These are phyloP conservation scores for Phanerotoma sp. DNA, from an alignment of 2,888 invertebrate species.

Conservation along the genomic window DNA sequence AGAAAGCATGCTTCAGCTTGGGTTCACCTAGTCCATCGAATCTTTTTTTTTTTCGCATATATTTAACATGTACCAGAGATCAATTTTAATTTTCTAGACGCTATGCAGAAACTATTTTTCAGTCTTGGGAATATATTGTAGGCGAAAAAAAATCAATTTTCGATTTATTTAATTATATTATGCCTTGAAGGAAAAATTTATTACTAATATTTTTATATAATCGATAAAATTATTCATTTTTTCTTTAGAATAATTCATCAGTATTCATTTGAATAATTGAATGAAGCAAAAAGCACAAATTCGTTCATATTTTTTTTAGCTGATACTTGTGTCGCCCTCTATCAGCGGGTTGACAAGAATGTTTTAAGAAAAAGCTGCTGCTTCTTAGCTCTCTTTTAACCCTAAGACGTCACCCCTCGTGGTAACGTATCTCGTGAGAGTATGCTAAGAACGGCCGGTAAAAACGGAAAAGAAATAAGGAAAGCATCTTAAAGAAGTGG, in stretches of 20 bases:
- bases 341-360: constrained; percentile 48
- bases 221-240: no score
- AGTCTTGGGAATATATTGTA: not conserved
- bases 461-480: constrained; percentile 53
- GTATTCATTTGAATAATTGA: no score
- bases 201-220: no score
- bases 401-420: constrained; percentile 50
- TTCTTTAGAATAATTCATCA: no score
- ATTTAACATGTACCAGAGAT: not conserved
- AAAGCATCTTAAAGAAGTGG: constrained; percentile 54
- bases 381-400: constrained; percentile 44
- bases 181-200: no score
- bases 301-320: constrained; percentile 31
- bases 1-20: constrained; percentile 14
- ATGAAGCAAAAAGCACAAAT: no score
- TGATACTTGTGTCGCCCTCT: constrained; percentile 54
- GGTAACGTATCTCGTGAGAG: constrained; percentile 52
- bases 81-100: no score
- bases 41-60: not conserved
- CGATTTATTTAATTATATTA: no score
- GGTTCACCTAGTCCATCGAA: constrained; percentile 14
- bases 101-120: no score
- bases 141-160: no score
- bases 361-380: constrained; percentile 53
- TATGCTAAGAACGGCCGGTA: constrained; percentile 46